phyloP scores from a whole-genome alignment of 2,888 invertebrate genomes.

The Epistrophella euchroma region DNA sequence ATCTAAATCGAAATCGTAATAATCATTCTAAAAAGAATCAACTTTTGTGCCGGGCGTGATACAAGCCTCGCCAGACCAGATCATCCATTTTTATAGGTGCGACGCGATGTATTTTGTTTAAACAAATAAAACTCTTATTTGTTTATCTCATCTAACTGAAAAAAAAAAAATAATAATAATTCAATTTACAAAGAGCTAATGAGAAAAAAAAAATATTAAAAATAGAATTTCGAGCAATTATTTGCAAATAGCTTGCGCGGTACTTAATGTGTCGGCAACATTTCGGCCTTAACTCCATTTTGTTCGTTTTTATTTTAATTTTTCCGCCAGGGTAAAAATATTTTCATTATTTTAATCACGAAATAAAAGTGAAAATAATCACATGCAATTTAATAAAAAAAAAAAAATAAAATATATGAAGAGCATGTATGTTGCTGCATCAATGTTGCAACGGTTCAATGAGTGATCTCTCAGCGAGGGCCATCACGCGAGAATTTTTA shows the following conservation, averaged over 20 bases:
- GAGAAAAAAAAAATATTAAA: conserved; percentile 39
- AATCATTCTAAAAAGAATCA: conserved; percentile 37
- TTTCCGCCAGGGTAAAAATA: not conserved
- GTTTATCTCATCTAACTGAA: conserved; percentile 35
- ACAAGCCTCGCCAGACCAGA: conserved; percentile 39
- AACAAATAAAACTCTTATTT: conserved; percentile 51
- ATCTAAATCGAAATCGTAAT: conserved; percentile 38
- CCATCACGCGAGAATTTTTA: conserved; percentile 6
- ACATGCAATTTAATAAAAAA: conserved; percentile 35
- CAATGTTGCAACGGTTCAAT: conserved; percentile 62
- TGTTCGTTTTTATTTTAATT: not conserved
- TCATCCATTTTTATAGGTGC: conserved; percentile 4
- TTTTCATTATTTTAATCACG: conserved; percentile 7
- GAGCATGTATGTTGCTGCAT: conserved; percentile 58
- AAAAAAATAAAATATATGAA: conserved; percentile 13
- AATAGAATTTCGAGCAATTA: conserved; percentile 51
- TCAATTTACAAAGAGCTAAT: conserved; percentile 30
- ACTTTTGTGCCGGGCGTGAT: conserved; percentile 57
- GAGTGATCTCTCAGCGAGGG: conserved; percentile 5
- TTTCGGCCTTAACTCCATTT: conserved; percentile 35
- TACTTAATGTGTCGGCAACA: conserved; percentile 50
- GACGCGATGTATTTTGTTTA: conserved; percentile 31
- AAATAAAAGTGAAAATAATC: conserved; percentile 59
- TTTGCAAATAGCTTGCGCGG: conserved; percentile 15
- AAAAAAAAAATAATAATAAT: conserved; percentile 39